phyloP scores from a whole-genome alignment of 2,113 vertebrate species.

The Psilopsiagon aurifrons region DNA sequence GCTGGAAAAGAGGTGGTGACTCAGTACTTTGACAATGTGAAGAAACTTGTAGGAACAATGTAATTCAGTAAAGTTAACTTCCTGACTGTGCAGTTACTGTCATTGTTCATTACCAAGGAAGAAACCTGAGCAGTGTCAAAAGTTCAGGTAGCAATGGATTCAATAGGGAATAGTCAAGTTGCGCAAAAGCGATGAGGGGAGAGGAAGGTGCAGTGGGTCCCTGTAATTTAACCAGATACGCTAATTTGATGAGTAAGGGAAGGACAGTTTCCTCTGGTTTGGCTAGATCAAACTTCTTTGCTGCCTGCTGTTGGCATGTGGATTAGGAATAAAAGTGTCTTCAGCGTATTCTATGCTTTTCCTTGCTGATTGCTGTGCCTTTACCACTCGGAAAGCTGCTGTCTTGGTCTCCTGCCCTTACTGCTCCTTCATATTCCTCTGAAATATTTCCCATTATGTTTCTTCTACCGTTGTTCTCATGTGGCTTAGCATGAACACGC shows the following conservation, averaged over 20 bases:
- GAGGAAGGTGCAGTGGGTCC: rapidly evolving
- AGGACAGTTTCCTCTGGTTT: not conserved
- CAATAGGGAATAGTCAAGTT: not conserved
- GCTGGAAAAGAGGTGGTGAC: not conserved
- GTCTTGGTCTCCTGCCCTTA: not conserved
- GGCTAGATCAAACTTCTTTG: not conserved
- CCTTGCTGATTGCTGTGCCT: not conserved
- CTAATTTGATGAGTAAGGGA: not conserved
- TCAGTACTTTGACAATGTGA: not conserved
- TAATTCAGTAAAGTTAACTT: not conserved
- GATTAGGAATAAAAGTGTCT: not conserved
- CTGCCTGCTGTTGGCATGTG: not conserved
- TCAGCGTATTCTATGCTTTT: not conserved
- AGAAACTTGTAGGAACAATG: not conserved
- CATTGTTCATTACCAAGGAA: not conserved
- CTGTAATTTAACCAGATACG: not conserved
- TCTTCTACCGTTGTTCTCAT: not conserved
- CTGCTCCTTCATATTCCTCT: not conserved
- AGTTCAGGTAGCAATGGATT: not conserved
- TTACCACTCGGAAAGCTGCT: not conserved
- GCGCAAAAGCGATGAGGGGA: not conserved
- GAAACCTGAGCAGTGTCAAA: constrained; percentile 2
- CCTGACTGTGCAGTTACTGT: not conserved
- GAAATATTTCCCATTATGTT: not conserved
- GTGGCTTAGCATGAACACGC: rapidly evolving